These are phyloP conservation scores for Phalacrocorax carbo DNA, from an alignment of 2,113 vertebrate genomes.

Conservation along the genomic window DNA sequence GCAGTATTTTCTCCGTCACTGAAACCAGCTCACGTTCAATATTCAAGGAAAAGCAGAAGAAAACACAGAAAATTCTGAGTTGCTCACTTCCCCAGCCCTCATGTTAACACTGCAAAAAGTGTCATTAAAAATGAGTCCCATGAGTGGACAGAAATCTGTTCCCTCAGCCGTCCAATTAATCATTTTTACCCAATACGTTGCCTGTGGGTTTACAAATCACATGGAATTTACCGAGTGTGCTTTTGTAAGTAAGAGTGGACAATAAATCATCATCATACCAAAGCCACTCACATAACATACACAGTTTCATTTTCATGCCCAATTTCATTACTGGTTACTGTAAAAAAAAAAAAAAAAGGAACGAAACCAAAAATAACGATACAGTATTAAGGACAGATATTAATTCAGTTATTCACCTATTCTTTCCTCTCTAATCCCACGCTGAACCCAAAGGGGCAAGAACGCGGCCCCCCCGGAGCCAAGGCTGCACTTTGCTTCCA, in stretches of 20 bases:
- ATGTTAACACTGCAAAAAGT: not conserved
- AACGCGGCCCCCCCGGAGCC: not conserved
- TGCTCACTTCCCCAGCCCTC: not conserved
- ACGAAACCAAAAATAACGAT: not conserved
- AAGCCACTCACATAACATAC: not conserved
- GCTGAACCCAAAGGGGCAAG: not conserved
- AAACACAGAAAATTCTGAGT: not conserved
- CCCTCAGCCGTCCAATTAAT: not conserved
- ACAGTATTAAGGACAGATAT: not conserved
- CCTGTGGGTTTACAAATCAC: slow-evolving; percentile 9
- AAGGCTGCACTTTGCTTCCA: not conserved
- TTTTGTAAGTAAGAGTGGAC: not conserved
- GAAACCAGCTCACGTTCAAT: not conserved
- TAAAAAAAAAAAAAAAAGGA: not conserved
- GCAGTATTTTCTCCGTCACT: not conserved
- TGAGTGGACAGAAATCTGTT: not conserved
- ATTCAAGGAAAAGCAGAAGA: not conserved
- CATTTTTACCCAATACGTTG: not conserved
- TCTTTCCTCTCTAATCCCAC: not conserved
- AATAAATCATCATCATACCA: not conserved
- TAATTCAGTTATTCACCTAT: not conserved
- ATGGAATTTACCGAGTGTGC: not conserved
- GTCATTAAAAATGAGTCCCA: not conserved
- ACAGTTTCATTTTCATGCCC: slow-evolving; percentile 3
- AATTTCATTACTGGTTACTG: not conserved